Percentiles rank a stretch among this genome's conserved stretches.
phyloP scores from a whole-genome alignment of 2,113 vertebrate species.

The Anguilla rostrata region DNA sequence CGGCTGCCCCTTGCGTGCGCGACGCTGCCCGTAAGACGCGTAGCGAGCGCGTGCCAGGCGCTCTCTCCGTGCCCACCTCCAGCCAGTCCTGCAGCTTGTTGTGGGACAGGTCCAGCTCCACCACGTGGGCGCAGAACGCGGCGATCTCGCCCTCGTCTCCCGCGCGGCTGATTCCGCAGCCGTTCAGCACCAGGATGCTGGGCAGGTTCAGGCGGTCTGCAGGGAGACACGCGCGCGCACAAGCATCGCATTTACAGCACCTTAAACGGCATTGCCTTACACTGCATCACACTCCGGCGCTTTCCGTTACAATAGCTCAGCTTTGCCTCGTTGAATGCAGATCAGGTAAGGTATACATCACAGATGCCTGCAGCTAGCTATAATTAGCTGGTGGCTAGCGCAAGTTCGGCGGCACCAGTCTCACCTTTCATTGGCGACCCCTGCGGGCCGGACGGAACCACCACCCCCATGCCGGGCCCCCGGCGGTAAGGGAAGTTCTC shows the following conservation, averaged over 20 bases:
- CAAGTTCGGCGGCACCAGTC: not conserved
- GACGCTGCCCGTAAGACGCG: not conserved
- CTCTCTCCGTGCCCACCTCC: conserved; percentile 72
- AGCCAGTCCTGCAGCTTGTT: conserved; percentile 93
- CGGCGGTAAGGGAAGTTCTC: conserved; percentile 95
- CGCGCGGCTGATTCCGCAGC: conserved; percentile 87
- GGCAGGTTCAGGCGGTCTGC: conserved; percentile 92
- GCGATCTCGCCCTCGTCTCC: conserved; percentile 87
- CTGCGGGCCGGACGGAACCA: conserved; percentile 77
- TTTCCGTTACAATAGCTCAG: too few relatives aligned
- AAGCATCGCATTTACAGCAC: not conserved
- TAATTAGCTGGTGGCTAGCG: too few relatives aligned
- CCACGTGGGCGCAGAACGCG: conserved; percentile 89
- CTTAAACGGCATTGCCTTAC: not conserved
- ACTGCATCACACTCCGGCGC: not conserved
- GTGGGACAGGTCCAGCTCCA: conserved; percentile 91
- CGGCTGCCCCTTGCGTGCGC: too few relatives aligned
- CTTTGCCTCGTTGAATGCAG: too few relatives aligned
- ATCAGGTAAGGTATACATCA: too few relatives aligned
- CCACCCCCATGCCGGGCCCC: conserved; percentile 87
- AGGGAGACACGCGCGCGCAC: not conserved
- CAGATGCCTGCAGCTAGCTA: too few relatives aligned
- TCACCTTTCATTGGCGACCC: conserved; percentile 94
- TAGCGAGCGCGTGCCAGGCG: not conserved
- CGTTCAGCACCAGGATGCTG: conserved; percentile 83